Evolutionary conservation across 2,113 vertebrate species (phyloP).

Genomic region (Apteryx owenii): DNA sequence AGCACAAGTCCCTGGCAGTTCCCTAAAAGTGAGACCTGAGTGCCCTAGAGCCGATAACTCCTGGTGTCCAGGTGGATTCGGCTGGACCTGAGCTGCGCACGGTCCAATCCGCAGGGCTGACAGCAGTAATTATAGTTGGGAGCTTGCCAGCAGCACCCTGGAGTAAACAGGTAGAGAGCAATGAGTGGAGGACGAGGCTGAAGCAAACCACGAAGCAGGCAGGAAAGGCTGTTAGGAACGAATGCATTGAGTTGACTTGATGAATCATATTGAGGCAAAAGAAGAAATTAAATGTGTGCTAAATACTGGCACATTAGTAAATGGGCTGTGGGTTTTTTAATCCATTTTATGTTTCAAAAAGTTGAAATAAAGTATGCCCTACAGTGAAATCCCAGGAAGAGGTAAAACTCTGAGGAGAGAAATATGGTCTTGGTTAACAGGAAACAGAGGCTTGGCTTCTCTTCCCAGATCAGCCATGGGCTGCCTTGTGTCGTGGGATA

Average conservation of each 20-base stretch:
- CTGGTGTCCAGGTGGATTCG: background rate
- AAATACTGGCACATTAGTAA: background rate
- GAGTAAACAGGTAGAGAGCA: background rate
- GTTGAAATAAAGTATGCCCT: background rate
- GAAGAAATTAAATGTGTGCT: slow-evolving; percentile 33
- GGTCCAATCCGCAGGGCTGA: background rate
- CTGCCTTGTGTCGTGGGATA: background rate
- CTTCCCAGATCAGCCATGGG: background rate
- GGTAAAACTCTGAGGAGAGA: background rate
- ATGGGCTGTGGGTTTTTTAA: slow-evolving; percentile 19
- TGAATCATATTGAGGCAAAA: slow-evolving; percentile 42
- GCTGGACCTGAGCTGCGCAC: background rate
- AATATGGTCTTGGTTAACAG: slow-evolving; percentile 12
- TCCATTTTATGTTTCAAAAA: background rate
- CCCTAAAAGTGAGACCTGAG: background rate
- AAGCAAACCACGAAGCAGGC: background rate
- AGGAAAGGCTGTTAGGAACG: background rate
- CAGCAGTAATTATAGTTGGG: background rate
- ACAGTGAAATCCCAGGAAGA: background rate
- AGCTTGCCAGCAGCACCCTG: background rate
- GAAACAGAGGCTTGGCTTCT: background rate
- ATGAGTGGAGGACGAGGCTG: background rate
- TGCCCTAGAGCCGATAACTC: background rate
- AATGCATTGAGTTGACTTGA: slow-evolving; percentile 28
- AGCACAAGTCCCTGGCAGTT: background rate